Evolutionary conservation across 2,888 invertebrate genomes (phyloP).

Genomic region (Heteromurus nitidus): DNA sequence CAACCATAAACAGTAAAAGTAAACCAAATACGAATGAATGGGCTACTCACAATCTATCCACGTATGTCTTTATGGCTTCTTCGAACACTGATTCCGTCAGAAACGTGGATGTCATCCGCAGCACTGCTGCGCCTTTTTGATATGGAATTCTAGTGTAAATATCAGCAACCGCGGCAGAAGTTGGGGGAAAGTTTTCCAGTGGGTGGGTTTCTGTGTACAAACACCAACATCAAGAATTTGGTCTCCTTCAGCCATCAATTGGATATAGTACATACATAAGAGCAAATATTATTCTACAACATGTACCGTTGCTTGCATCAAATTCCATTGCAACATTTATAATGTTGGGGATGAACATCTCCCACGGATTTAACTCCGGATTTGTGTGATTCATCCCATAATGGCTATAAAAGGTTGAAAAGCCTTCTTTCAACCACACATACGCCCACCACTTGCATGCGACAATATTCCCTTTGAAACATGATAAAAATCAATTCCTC

Average conservation of each 20-base stretch:
- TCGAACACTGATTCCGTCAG: slow-evolving; percentile 62
- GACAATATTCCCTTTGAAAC: slow-evolving; percentile 63
- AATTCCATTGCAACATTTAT: slow-evolving; percentile 64
- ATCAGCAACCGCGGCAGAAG: slow-evolving; percentile 60
- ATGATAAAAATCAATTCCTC: background rate
- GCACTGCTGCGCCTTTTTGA: slow-evolving; percentile 67
- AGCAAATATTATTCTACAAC: background rate
- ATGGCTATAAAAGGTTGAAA: slow-evolving; percentile 67
- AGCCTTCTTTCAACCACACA: slow-evolving; percentile 71
- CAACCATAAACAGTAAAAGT: background rate
- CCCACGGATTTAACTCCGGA: slow-evolving; percentile 68
- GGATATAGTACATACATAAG: background rate
- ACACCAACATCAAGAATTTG: background rate
- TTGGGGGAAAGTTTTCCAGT: slow-evolving; percentile 62
- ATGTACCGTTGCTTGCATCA: slow-evolving; percentile 53
- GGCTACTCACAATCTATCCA: slow-evolving; percentile 57
- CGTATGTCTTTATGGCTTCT: slow-evolving; percentile 55
- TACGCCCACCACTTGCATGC: slow-evolving; percentile 70
- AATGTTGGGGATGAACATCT: slow-evolving; percentile 63
- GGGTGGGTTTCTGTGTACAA: slow-evolving; percentile 56
- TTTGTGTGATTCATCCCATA: slow-evolving; percentile 67
- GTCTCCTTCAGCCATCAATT: background rate
- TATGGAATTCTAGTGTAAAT: slow-evolving; percentile 68
- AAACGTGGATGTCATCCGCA: slow-evolving; percentile 66
- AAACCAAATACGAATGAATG: background rate